Percentiles rank a stretch among this genome's conserved stretches.
Conservation (phyloP, 2,113 vertebrate species). For the Gorilla gorilla region DNA sequence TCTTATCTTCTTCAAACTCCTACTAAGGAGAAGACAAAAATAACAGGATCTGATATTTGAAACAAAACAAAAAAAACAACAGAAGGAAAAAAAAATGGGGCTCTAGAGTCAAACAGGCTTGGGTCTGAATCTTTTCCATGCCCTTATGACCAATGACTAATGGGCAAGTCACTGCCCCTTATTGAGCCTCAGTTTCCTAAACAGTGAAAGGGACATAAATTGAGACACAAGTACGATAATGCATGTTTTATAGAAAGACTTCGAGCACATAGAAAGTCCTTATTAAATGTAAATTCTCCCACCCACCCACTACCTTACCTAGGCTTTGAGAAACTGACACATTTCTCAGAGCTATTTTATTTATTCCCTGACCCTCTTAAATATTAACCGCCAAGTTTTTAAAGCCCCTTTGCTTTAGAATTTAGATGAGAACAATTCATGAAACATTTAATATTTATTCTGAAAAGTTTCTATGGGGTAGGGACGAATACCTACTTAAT, state of each 20-base stretch:
- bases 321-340: background rate
- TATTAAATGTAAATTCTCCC: background rate
- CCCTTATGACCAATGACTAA: background rate
- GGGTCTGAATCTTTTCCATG: background rate
- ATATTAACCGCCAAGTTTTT: background rate
- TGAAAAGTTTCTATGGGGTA: slow-evolving; percentile 46
- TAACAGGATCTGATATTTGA: background rate
- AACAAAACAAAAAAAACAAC: background rate
- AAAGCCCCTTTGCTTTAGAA: slow-evolving; percentile 17
- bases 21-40: background rate
- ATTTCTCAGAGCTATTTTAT: background rate
- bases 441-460: slow-evolving; percentile 56
- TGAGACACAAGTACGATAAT: background rate
- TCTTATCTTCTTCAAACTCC: background rate
- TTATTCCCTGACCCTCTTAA: background rate
- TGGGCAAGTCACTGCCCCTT: background rate
- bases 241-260: background rate
- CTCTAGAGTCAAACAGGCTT: background rate
- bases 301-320: background rate
- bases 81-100: background rate
- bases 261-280: background rate
- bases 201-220: background rate
- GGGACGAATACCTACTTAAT: background rate
- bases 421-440: background rate
- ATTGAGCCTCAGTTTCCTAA: background rate